A percentile compares a stretch with the other conserved stretches of the same genome.
Conservation (phyloP, 2,113 vertebrate species). For the Rhodinocichla rosea region DNA sequence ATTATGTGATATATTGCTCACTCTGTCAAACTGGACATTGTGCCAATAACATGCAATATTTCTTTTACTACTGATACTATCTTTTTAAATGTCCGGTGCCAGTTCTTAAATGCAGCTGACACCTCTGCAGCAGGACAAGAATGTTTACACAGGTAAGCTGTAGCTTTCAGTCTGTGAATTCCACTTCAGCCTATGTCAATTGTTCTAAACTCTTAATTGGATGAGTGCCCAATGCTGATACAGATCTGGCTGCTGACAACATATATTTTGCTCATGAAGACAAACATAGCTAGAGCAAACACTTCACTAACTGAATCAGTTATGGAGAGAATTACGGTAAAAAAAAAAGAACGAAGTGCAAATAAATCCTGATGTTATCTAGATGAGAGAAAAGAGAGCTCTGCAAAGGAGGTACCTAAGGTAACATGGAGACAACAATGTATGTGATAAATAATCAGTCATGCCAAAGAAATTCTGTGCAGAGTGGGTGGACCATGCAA, state of each 20-base stretch:
- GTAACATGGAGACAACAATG: not conserved
- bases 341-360: not conserved
- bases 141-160: not conserved
- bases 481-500: not conserved
- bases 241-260: not conserved
- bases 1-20: not conserved
- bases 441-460: not conserved
- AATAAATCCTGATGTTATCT: not conserved
- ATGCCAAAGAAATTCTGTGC: not conserved
- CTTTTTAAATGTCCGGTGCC: not conserved
- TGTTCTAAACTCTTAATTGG: not conserved
- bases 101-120: not conserved
- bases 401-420: not conserved
- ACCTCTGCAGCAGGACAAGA: not conserved
- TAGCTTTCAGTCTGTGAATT: not conserved
- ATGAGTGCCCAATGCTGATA: not conserved
- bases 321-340: not conserved
- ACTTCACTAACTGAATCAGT: not conserved
- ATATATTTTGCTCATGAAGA: not conserved
- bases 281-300: not conserved
- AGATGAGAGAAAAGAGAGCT: not conserved
- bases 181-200: not conserved
- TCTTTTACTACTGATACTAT: not conserved
- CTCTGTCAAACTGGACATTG: not conserved
- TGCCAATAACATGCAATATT: not conserved